Evolutionary conservation across 2,888 invertebrate species (phyloP).

Genomic region (Octonoba sinensis): DNA sequence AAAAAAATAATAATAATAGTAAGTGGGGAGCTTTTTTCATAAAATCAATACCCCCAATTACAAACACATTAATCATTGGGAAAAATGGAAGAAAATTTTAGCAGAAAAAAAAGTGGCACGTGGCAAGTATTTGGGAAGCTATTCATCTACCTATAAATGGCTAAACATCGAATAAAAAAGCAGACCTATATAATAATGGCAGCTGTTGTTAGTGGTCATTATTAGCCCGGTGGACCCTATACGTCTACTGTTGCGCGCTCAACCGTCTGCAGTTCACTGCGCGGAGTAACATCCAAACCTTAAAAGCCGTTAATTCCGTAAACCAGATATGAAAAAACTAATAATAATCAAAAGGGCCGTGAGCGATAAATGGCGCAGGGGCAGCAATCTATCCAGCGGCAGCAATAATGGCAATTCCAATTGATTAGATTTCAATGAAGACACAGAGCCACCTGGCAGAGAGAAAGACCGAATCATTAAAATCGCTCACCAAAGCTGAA

Average conservation of each 20-base stretch:
- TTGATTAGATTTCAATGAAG: conserved; percentile 57
- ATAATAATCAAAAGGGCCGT: no score
- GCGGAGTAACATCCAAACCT: conserved; percentile 28
- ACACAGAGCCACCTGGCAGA: conserved; percentile 8
- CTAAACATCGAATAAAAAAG: conserved; percentile 3
- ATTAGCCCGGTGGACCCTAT: neutral
- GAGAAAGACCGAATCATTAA: conserved; percentile 35
- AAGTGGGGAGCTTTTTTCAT: no score
- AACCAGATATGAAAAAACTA: conserved; percentile 2
- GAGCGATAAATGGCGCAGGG: neutral
- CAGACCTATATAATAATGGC: conserved; percentile 32
- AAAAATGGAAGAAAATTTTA: neutral
- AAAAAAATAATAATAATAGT: no score
- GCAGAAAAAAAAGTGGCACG: conserved; percentile 17
- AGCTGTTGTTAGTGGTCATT: conserved; percentile 38
- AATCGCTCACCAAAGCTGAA: conserved; percentile 28
- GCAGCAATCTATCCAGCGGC: neutral
- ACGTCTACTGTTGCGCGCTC: neutral
- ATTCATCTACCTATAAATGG: neutral
- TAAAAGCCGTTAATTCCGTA: conserved; percentile 52
- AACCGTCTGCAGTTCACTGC: neutral
- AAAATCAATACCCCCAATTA: no score
- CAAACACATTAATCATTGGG: neutral
- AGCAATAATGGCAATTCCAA: conserved; percentile 42
- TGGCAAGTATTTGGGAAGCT: conserved; percentile 30